Conservation (phyloP, 2,797 vertebrate genomes). For the Nannoperca australis region DNA sequence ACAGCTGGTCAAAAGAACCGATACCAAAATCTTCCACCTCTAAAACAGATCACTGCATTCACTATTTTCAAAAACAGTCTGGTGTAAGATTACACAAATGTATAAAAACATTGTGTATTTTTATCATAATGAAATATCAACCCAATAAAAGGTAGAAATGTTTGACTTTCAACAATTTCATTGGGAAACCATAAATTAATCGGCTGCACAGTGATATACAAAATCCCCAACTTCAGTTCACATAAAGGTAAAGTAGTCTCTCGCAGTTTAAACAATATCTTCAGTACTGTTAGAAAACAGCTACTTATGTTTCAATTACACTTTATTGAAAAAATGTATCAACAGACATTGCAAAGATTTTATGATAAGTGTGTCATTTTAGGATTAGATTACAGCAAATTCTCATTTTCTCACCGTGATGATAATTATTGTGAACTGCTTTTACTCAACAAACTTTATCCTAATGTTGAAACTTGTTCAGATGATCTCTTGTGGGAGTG, state of each 20-base stretch:
- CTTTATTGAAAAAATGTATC: background rate
- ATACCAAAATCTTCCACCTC: background rate
- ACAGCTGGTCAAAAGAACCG: constrained; percentile 29
- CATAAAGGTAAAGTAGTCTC: background rate
- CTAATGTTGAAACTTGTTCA: constrained; percentile 2
- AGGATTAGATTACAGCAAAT: background rate
- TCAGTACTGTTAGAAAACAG: background rate
- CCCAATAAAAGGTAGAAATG: background rate
- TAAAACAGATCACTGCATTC: background rate
- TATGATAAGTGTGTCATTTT: background rate
- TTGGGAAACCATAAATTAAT: background rate
- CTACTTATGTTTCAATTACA: background rate
- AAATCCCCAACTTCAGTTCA: background rate
- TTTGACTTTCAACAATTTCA: background rate
- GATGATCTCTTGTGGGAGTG: background rate
- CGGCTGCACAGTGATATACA: background rate
- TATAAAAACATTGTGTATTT: background rate
- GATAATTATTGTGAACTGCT: background rate
- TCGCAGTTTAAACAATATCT: background rate
- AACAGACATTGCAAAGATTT: background rate
- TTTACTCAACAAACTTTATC: constrained; percentile 6
- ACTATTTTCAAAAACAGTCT: background rate
- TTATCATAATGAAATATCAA: background rate
- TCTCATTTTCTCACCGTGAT: background rate
- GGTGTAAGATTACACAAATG: background rate